Base-by-base conservation (phyloP, 2,113 vertebrate species). In the Bujurquina vittata region DNA sequence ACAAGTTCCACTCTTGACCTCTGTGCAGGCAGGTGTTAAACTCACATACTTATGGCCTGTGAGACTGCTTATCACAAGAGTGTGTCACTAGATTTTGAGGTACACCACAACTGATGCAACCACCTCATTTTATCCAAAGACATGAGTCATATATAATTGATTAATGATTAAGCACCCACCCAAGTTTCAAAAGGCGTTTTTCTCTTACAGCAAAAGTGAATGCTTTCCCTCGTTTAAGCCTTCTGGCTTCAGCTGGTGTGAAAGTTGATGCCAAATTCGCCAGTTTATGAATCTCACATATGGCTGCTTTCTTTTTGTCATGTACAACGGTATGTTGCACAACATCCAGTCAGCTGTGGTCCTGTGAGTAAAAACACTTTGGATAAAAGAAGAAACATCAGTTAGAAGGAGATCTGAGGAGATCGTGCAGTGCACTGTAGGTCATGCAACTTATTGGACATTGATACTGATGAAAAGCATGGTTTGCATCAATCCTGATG, bases 321-420 rank as follows among this genome's bases (percentile, higher is more conserved):
- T 73, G 49, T 56, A 63, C 14, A 56, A 5, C 22, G 3, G 7
- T 12, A 12, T 12, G 3, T 87, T 91, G 78, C 72, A 76, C 86
- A 84, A 85, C 67, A 59, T 18, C 65, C 17, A 74, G 29, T 85
- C 84, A 84, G 83, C 77, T 87, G 81, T 72, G 23, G 73, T 85
- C 79, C 62, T 77, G 56, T 22, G 72, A 65, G 82, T 56, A 49
- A 75, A 82, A 84, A 85, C 59, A 65, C 78, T 85, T 22, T 2
- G 52, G 73, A 69, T 74, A 15, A 54, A 69, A 61, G 26, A 46
- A 55, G 74, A 67, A 63, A 60, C 46, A 69, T 79, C 60, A 78
- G 73, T 65, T 37, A 6, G 18, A 77, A 33, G 37, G 18, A 57
- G 60, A 26, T 61, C 22, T 76, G 69, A 75, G 69, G 46, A 75